Evolutionary conservation across 2,888 invertebrate species (phyloP).

Genomic region (Blera fallax): DNA sequence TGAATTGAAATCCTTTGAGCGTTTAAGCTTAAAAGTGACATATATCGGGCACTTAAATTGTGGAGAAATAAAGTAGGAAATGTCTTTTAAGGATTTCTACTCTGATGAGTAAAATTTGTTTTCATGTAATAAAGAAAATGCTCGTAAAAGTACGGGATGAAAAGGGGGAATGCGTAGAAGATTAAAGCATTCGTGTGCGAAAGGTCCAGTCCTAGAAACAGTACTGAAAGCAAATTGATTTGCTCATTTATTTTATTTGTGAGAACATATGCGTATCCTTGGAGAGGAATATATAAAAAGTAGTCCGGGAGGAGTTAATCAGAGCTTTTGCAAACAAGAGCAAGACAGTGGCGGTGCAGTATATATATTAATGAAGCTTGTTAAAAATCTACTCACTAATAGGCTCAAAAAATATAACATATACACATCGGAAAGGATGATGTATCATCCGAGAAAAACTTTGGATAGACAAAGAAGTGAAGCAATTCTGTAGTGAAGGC

Average conservation of each 20-base stretch:
- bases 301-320: no score
- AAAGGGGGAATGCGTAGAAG: background rate
- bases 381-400: no score
- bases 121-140: background rate
- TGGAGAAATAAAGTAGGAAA: background rate
- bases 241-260: background rate
- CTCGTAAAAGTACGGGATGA: background rate
- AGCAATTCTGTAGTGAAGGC: no score
- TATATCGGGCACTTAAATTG: background rate
- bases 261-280: background rate
- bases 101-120: background rate
- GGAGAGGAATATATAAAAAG: no score
- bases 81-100: background rate
- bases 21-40: constrained; percentile 19
- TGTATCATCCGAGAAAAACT: no score
- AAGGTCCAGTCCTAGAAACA: background rate
- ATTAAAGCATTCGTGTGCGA: background rate
- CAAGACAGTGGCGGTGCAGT: no score
- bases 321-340: no score
- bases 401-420: no score
- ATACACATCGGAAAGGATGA: no score
- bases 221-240: background rate
- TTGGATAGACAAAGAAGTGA: no score
- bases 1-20: constrained; percentile 53
- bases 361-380: no score